These are phyloP conservation scores for Choristoneura fumiferana DNA, from an alignment of 1,140 invertebrate species.

Conservation along the genomic window DNA sequence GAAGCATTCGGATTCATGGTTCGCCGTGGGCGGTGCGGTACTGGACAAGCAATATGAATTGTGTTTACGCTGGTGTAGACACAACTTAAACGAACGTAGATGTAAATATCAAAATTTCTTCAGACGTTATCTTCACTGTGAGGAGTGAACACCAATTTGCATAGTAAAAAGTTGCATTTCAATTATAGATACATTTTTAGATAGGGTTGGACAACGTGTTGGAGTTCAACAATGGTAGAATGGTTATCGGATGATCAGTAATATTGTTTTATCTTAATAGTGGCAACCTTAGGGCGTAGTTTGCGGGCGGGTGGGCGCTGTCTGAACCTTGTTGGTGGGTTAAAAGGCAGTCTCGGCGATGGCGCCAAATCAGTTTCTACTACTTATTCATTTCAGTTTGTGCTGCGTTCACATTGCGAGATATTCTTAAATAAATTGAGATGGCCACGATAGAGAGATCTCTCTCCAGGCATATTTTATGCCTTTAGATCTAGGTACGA, in stretches of 20 bases:
- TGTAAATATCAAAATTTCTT: constrained; percentile 49
- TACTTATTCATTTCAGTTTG: background rate
- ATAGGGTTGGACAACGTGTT: background rate
- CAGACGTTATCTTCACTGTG: constrained; percentile 48
- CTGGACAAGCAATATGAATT: constrained; percentile 71
- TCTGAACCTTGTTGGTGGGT: constrained; percentile 22
- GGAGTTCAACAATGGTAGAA: constrained; percentile 5
- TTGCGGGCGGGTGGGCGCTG: constrained; percentile 20
- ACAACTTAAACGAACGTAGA: constrained; percentile 43
- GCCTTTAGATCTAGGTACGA: no score
- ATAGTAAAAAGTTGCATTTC: constrained; percentile 20
- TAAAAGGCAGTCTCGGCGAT: constrained; percentile 48
- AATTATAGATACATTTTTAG: constrained; percentile 14
- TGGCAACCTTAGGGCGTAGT: constrained; percentile 38
- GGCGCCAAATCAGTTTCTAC: constrained; percentile 30
- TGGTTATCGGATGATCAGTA: constrained; percentile 1
- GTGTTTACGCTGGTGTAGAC: constrained; percentile 50
- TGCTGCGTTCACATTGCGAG: background rate
- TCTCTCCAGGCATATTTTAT: no score
- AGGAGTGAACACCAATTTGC: constrained; percentile 41
- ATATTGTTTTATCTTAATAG: constrained; percentile 27
- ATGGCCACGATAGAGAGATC: no score
- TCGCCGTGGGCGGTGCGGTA: constrained; percentile 68
- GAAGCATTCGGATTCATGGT: constrained; percentile 47
- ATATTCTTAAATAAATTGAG: no score